These are phyloP conservation scores for Lepidostoma basale DNA, from an alignment of 1,140 invertebrate genomes.

Conservation along the genomic window DNA sequence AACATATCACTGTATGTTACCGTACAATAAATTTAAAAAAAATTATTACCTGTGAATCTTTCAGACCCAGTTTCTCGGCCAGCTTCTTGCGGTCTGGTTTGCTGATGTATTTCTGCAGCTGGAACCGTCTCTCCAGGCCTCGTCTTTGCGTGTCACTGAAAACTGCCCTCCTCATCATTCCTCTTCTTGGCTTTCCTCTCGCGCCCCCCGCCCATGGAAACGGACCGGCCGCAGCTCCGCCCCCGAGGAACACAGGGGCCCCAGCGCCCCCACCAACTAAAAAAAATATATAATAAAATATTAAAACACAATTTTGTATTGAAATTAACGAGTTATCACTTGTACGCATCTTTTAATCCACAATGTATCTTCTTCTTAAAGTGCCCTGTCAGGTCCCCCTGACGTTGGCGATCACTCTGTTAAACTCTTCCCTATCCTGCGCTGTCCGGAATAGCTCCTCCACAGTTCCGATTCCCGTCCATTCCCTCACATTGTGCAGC, in stretches of 20 bases:
- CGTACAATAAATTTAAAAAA: not conserved
- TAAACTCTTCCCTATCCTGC: too few species aligned
- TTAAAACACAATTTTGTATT: too few species aligned
- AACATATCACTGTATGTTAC: not conserved
- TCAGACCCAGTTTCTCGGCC: constrained; percentile 92
- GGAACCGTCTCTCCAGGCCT: constrained; percentile 92
- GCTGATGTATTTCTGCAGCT: constrained; percentile 97
- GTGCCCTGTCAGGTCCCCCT: too few species aligned
- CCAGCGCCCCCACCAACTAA: constrained; percentile 24
- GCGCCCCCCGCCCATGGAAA: constrained; percentile 83
- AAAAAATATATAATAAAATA: constrained; percentile 19
- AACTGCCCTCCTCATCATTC: constrained; percentile 94
- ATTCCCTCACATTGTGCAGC: too few species aligned
- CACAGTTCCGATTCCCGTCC: too few species aligned
- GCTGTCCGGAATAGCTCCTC: too few species aligned
- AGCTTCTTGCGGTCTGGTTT: constrained; percentile 96
- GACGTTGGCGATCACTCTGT: too few species aligned
- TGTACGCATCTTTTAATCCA: too few species aligned
- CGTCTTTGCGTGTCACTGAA: constrained; percentile 93
- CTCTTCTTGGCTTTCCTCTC: constrained; percentile 82
- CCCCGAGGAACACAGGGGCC: not conserved
- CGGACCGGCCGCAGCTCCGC: constrained; percentile 49
- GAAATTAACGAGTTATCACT: too few species aligned
- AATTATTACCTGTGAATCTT: constrained; percentile 85
- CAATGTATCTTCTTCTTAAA: too few species aligned